These are phyloP conservation scores for Coracopsis vasa DNA, from an alignment of 2,113 vertebrate genomes.

Conservation along the genomic window DNA sequence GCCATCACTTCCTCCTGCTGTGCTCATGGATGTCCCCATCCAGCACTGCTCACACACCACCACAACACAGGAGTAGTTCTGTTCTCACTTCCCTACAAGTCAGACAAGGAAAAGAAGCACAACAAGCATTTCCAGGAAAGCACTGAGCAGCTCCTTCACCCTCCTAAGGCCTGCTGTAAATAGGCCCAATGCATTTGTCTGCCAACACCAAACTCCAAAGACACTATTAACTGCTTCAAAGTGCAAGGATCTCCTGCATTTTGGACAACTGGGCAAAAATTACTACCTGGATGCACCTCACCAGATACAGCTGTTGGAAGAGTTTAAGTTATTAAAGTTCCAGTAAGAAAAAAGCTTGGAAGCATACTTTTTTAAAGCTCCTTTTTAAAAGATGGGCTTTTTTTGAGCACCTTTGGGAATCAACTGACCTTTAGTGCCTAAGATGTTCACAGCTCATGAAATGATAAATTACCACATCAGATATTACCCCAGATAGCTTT, in stretches of 20 bases:
- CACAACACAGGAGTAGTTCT: neutral
- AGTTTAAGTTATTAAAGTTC: neutral
- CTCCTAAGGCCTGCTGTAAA: neutral
- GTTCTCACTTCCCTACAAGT: neutral
- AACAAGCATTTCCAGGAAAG: neutral
- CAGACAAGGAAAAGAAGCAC: neutral
- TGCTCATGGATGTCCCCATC: neutral
- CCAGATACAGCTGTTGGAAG: neutral
- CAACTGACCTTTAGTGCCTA: neutral
- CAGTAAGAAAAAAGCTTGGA: neutral
- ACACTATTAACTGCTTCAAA: neutral
- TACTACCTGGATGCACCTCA: neutral
- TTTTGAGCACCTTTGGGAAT: neutral
- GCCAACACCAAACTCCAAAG: neutral
- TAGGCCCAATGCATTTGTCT: too few species aligned
- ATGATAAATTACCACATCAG: neutral
- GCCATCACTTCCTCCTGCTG: neutral
- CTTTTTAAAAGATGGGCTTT: neutral
- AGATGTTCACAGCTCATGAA: neutral
- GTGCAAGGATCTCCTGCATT: neutral
- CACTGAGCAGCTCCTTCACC: neutral
- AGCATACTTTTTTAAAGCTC: neutral
- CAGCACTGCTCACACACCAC: neutral
- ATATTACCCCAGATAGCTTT: neutral
- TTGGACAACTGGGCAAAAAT: neutral